Base-by-base conservation (phyloP, 2,888 invertebrate species). In the Brenthis daphne region DNA sequence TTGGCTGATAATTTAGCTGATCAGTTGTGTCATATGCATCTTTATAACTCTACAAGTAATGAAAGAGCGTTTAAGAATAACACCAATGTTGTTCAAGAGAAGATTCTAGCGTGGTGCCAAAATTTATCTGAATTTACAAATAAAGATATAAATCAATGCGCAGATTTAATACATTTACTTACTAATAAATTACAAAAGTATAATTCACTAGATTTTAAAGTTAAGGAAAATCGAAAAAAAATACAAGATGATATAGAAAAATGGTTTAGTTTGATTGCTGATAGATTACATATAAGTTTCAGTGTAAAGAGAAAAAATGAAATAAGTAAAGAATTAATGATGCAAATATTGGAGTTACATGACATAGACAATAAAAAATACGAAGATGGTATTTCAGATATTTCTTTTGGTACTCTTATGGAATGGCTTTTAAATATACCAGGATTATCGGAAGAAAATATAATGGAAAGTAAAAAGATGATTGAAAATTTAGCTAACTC, bases 381-480 rank as follows among this genome's bases (percentile, higher is more conserved):
- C n/a, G 24, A 47, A 1, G 13, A 37, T 65, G 51, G 29, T 54
- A 55, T 12, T 5, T 24, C 47, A 43, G 54, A 64, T 29, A 57
- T 47, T 24, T 37, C 33, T 14, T 55, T 65, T 55, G 56, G 29
- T 48, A 24, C 53, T n/a, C 11, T 71, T 6, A 55, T 57, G 24
- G 65, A 66, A 51, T 73, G 71, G 73, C 58, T 67, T 37, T 16
- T 50, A 56, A 55, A 24, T 16, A 69, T 73, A 64, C 67, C 69
- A 55, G 60, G 67, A 53, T 29, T 73, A 48, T 43, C 65, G 43
- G 37, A 65, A 53, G 12, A 24, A 53, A 50, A 48, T 20, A 66
- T 56, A 54, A 43, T n/a, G 14, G 51, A 66, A 33, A 64, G 58
- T 55, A 56, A 51, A 50, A 20, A 43, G 24, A 55, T 33, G 6